Percentiles rank a stretch among this genome's conserved stretches.
Evolutionary conservation across 2,888 invertebrate genomes (phyloP).

Genomic region (Eilema caniola): DNA sequence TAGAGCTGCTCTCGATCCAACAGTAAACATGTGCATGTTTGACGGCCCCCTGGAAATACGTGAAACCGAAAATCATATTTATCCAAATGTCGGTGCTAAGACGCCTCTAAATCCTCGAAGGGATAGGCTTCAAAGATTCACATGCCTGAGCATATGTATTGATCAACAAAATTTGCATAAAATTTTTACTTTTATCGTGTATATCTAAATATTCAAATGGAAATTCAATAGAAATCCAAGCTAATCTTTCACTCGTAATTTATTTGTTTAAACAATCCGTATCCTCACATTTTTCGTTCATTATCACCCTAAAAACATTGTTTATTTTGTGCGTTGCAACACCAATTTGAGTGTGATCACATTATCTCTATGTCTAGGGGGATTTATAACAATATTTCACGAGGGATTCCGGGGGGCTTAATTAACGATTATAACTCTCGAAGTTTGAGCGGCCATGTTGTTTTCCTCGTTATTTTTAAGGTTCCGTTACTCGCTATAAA

Average conservation of each 20-base stretch:
- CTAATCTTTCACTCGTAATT: slow-evolving; percentile 1
- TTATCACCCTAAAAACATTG: slow-evolving; percentile 27
- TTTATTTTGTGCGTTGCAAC: slow-evolving; percentile 43
- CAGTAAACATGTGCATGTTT: too few species aligned
- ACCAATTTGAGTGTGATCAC: slow-evolving; percentile 51
- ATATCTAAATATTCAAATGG: background rate
- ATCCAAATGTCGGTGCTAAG: too few species aligned
- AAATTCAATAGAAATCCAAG: background rate
- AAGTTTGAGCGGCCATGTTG: slow-evolving; percentile 60
- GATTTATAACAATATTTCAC: slow-evolving; percentile 64
- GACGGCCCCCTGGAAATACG: too few species aligned
- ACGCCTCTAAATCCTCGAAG: too few species aligned
- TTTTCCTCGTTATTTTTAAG: slow-evolving; percentile 44
- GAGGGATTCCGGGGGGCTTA: slow-evolving; percentile 63
- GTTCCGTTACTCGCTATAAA: too few species aligned
- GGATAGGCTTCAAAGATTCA: too few species aligned
- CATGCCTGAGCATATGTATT: too few species aligned
- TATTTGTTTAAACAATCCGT: slow-evolving; percentile 6
- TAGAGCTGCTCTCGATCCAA: too few species aligned
- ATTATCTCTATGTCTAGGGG: slow-evolving; percentile 56
- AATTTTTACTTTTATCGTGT: too few species aligned
- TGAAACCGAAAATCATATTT: too few species aligned
- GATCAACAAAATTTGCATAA: too few species aligned
- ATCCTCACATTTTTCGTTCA: slow-evolving; percentile 14
- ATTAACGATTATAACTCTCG: slow-evolving; percentile 70